Evolutionary conservation across 2,888 invertebrate species (phyloP).

Genomic region (Pecten maximus): DNA sequence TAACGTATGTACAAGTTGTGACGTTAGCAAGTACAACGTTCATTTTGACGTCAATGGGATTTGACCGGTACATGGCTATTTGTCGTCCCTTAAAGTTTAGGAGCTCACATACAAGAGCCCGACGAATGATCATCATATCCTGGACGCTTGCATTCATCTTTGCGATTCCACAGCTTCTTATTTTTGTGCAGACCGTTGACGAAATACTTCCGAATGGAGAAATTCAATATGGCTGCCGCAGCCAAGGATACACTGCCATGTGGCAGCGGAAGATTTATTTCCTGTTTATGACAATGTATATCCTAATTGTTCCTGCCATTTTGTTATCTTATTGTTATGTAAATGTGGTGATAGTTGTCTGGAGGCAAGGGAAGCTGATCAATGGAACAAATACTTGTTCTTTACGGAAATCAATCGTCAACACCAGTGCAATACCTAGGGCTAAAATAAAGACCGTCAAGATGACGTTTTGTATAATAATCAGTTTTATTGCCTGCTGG

Average conservation of each 20-base stretch:
- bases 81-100: conserved; percentile 81
- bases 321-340: conserved; percentile 83
- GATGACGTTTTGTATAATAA: conserved; percentile 83
- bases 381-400: conserved; percentile 53
- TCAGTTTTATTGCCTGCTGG: conserved; percentile 83
- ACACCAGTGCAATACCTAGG: conserved; percentile 80
- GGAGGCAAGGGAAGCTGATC: conserved; percentile 78
- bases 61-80: conserved; percentile 82
- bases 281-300: conserved; percentile 82
- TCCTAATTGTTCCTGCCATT: conserved; percentile 82
- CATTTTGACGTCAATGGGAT: conserved; percentile 83
- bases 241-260: conserved; percentile 82
- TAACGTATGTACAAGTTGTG: conserved; percentile 82
- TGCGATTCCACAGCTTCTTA: conserved; percentile 82
- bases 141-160: conserved; percentile 82
- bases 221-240: conserved; percentile 78
- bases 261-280: conserved; percentile 83
- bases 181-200: conserved; percentile 80
- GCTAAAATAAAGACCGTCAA: conserved; percentile 83
- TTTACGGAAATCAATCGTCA: conserved; percentile 63
- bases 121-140: conserved; percentile 80
- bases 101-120: conserved; percentile 77
- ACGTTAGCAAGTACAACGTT: conserved; percentile 83
- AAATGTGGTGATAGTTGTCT: conserved; percentile 82
- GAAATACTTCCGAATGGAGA: conserved; percentile 78